phyloP scores from a whole-genome alignment of 2,113 vertebrate species.

The Oxyruncus cristatus region DNA sequence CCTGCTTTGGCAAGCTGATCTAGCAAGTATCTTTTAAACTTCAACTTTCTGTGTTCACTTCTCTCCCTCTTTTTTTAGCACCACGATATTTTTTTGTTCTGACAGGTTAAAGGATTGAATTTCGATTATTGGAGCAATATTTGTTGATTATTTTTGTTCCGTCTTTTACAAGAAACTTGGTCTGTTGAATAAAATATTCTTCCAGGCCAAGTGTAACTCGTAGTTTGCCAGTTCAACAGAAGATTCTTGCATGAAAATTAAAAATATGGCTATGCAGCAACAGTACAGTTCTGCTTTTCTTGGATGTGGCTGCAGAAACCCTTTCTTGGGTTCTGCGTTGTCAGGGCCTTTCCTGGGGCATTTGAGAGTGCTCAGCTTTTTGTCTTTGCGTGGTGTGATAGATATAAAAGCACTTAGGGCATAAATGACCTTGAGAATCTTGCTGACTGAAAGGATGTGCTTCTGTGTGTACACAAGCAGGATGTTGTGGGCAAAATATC shows the following conservation, averaged over 20 bases:
- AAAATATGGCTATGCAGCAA: not conserved
- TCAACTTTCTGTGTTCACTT: rapidly evolving
- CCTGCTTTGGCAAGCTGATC: not conserved
- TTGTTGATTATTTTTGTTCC: not conserved
- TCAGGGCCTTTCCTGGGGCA: not conserved
- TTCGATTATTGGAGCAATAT: not conserved
- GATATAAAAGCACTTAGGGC: not conserved
- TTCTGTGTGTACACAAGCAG: not conserved
- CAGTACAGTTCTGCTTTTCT: not conserved
- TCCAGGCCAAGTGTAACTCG: not conserved
- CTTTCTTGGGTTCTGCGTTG: not conserved
- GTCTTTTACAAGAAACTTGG: not conserved
- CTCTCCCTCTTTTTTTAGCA: not conserved
- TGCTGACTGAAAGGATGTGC: not conserved
- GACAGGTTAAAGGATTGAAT: not conserved
- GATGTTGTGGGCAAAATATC: not conserved
- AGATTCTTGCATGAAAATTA: not conserved
- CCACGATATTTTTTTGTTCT: not conserved
- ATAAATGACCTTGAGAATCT: not conserved
- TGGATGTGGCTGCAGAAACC: not conserved
- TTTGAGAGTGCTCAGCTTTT: not conserved
- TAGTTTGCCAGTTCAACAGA: not conserved
- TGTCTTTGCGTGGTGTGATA: not conserved
- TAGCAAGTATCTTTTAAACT: not conserved
- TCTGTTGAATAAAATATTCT: not conserved